phyloP scores from a whole-genome alignment of 2,888 invertebrate species.

The Aporophyla lueneburgensis region DNA sequence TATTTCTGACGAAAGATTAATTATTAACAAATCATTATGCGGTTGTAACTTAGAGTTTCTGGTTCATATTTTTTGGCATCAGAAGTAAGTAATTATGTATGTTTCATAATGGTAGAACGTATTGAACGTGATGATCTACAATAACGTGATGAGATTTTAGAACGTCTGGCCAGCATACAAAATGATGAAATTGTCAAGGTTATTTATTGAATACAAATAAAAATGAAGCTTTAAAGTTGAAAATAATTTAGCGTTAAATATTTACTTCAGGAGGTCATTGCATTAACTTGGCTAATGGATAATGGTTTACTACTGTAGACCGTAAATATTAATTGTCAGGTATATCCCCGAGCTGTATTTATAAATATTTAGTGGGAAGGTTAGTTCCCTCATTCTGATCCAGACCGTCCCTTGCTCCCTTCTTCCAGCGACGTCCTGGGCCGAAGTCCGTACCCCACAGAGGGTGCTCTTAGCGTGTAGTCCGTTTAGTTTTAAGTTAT shows the following conservation, averaged over 20 bases:
- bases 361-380: no score
- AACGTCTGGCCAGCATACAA: conserved; percentile 9
- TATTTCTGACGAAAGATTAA: background rate
- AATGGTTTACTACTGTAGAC: background rate
- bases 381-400: no score
- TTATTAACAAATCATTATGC: background rate
- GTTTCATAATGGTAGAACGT: background rate
- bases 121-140: background rate
- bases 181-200: conserved; percentile 27
- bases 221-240: background rate
- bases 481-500: no score
- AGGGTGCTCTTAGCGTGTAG: no score
- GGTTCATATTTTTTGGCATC: background rate
- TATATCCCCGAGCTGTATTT: background rate
- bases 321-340: background rate
- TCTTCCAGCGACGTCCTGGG: no score
- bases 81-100: background rate
- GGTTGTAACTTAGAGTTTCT: background rate
- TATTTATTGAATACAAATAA: background rate
- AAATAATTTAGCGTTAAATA: conserved; percentile 5
- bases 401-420: no score
- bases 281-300: background rate
- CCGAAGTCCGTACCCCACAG: no score
- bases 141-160: conserved; percentile 16
- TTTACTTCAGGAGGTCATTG: conserved; percentile 21